These are phyloP conservation scores for Propsilocerus akamusi DNA, from an alignment of 1,140 invertebrate genomes.

Conservation along the genomic window DNA sequence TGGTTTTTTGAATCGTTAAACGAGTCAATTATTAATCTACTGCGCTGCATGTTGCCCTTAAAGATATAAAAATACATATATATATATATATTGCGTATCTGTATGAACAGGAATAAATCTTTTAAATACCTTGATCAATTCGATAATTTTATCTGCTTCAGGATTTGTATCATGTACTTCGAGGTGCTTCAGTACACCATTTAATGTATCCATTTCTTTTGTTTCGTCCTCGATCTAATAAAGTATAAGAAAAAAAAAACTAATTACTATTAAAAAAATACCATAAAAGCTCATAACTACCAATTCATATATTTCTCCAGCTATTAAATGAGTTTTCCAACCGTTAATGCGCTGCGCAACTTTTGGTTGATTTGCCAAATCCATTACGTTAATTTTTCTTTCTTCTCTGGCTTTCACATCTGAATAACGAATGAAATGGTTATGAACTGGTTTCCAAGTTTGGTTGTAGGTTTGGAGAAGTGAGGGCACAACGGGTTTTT, in stretches of 20 bases:
- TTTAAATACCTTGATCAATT: constrained; percentile 48
- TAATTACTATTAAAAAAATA: constrained; percentile 12
- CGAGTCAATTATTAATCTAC: constrained; percentile 81
- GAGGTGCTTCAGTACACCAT: constrained; percentile 38
- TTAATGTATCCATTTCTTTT: constrained; percentile 41
- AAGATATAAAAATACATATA: constrained; percentile 16
- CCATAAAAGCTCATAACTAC: constrained; percentile 28
- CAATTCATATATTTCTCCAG: constrained; percentile 81
- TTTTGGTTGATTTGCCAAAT: constrained; percentile 76
- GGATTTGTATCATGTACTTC: constrained; percentile 42
- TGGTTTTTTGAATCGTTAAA: constrained; percentile 71
- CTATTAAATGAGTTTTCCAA: constrained; percentile 88
- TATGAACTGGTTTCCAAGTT: constrained; percentile 38
- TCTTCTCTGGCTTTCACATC: constrained; percentile 81
- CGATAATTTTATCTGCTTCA: constrained; percentile 51
- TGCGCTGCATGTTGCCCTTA: constrained; percentile 85
- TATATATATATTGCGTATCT: constrained; percentile 8
- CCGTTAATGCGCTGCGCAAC: constrained; percentile 79
- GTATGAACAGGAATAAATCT: constrained; percentile 4
- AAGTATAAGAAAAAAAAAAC: constrained; percentile 7
- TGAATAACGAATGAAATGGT: constrained; percentile 70
- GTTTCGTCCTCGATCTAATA: constrained; percentile 33
- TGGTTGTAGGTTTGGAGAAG: constrained; percentile 18
- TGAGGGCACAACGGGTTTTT: background rate
- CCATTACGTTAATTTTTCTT: constrained; percentile 59